phyloP scores from a whole-genome alignment of 2,888 invertebrate species.

The Exocentrus adspersus region DNA sequence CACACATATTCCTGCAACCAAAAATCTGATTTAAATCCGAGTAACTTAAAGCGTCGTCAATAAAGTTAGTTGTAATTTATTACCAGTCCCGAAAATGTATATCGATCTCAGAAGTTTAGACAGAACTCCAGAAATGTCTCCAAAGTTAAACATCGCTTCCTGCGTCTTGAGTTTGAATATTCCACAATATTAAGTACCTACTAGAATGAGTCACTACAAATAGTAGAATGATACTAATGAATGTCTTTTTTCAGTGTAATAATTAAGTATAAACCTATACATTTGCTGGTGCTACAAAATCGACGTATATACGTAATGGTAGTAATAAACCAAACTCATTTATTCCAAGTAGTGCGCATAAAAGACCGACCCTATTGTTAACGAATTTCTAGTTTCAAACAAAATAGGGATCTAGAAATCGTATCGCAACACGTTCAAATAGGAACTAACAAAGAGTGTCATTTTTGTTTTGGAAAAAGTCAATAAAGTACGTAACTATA shows the following conservation, averaged over 20 bases:
- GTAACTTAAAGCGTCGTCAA: neutral
- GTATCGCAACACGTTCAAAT: conserved; percentile 13
- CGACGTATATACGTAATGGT: too few relatives aligned
- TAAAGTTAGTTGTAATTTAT: conserved; percentile 1
- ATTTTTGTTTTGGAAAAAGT: conserved; percentile 3
- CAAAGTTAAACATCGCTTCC: neutral
- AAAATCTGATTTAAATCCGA: neutral
- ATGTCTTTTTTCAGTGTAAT: too few relatives aligned
- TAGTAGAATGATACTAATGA: too few relatives aligned
- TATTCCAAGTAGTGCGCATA: conserved; percentile 5
- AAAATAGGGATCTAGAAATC: conserved; percentile 10
- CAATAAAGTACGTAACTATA: neutral
- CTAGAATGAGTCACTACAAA: too few relatives aligned
- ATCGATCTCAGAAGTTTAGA: neutral
- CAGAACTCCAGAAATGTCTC: neutral
- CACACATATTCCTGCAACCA: neutral
- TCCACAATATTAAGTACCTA: too few relatives aligned
- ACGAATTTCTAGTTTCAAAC: conserved; percentile 20
- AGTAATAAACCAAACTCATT: too few relatives aligned
- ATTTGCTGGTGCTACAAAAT: too few relatives aligned
- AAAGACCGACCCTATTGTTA: conserved; percentile 16
- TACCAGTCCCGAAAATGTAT: neutral
- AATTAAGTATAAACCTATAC: too few relatives aligned
- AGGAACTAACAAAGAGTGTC: neutral
- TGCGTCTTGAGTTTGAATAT: too few relatives aligned